Evolutionary conservation across 1,140 invertebrate genomes (phyloP), one percentile per base, ranked within the genome.

Genomic region (Ceratosolen fusciceps): DNA sequence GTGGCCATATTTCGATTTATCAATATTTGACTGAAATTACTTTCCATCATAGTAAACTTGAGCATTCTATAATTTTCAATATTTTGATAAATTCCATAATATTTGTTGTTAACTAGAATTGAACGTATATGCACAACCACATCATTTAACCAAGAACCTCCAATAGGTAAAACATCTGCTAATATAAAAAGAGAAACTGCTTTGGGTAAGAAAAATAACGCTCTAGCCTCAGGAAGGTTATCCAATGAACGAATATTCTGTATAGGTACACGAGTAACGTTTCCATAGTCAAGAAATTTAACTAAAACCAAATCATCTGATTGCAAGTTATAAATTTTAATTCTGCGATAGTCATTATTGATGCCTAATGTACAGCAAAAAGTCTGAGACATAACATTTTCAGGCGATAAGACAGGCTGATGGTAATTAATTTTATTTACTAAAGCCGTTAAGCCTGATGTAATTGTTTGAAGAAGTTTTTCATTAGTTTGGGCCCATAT

Each of bases 201-300:
- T 9, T 91, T 88, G 34, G 90, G 91, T 77, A 92, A 85, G 21
- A 91, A 84, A 47, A 91, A 84, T 43, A 93, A 90, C 9, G 83
- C 68, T 34, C 84, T 81, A 43, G 90, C 84, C 29, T 91, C 89
- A 56, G 89, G 88, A 82, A 91, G 91, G 24, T 84, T 87, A 68
- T 92, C 90, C 62, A 93, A 83, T 31, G 92, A 86, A 81, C 93
- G 85, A 14, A 94, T 91, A 80, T 92, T 91, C 37, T 88, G 87
- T 43, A 91, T 80, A 4, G 90, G 86, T 43, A 93, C 87, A n/a
- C 90, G 83, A 80, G 93, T 92, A 70, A 88, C 89, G 79, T 94
- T 94, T 75, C 95, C 95, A 85, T 93, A 95, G 86, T 96, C 95
- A 8, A 95, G 90, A 74, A 95, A 94, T 54, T 93, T 91, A 5